Base-by-base conservation (phyloP, 1,140 invertebrate species). In the Cylas formicarius region DNA sequence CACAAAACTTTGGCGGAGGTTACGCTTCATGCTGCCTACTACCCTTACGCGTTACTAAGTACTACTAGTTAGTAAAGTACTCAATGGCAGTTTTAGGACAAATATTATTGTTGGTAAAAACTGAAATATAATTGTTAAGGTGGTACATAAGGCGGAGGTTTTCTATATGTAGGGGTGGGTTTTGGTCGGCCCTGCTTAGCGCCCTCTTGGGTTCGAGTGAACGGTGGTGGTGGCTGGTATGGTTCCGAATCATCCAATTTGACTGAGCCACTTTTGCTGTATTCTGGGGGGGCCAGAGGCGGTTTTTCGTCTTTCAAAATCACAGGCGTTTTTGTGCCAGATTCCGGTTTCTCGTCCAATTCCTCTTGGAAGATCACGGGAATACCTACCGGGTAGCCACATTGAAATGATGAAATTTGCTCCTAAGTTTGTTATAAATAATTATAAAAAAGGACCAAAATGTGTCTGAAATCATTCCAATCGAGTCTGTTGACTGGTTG, bases 331-430 rank as follows among this genome's bases (percentile, higher is more conserved):
- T 93, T 93, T 55, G 90, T 88, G 19, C 82, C 82, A 7, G 60
- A 51, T 47, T 65, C 84, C 1, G 83, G 86, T 60, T 90, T 86
- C 58, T 95, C 90, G 52, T 92, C 89, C 9, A 94, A 70, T 63
- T 97, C 92, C 67, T 97, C 90, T 64, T 84, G 84, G 66, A 96
- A 94, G 52, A 96, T 96, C 4, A 95, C 87, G 1, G 92, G 92
- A 55, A 93, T 87, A 29, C 88, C 88, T 68, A n/a, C n/a, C n/a
- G n/a, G n/a, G n/a, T n/a, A n/a, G n/a, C n/a, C n/a, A n/a, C n/a
- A n/a, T n/a, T n/a, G n/a, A n/a, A n/a, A n/a, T n/a, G n/a, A n/a
- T n/a, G n/a, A n/a, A n/a, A n/a, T n/a, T n/a, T n/a, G n/a, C n/a
- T n/a, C n/a, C n/a, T n/a, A n/a, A n/a, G n/a, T n/a, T n/a, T n/a